Conservation (phyloP, 2,888 invertebrate species). For the Hydriomena furcata region DNA sequence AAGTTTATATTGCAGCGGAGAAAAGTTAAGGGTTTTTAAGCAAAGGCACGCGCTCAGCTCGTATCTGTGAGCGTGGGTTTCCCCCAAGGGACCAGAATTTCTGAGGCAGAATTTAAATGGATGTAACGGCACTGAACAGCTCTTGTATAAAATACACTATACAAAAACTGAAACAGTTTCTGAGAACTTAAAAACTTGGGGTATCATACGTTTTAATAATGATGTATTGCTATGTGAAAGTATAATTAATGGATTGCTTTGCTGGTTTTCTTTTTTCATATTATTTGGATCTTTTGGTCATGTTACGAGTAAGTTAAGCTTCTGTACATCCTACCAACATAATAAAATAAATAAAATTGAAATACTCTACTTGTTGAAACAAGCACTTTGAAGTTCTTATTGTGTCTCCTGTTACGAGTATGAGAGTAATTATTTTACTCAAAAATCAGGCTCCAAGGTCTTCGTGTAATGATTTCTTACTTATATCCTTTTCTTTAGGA, state of each 20-base stretch:
- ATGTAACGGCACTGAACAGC: constrained; percentile 22
- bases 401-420: too few species aligned
- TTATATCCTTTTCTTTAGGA: constrained; percentile 15
- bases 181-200: not conserved
- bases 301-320: too few species aligned
- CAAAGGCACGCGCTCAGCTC: constrained; percentile 30
- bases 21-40: constrained; percentile 31
- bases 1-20: constrained; percentile 32
- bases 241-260: too few species aligned
- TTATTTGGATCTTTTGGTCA: not conserved
- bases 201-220: too few species aligned
- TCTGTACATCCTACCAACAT: too few species aligned
- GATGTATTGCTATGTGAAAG: too few species aligned
- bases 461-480: constrained; percentile 9
- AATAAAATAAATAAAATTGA: too few species aligned
- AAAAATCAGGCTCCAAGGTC: constrained; percentile 8
- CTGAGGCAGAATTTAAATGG: constrained; percentile 31
- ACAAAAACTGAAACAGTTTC: constrained; percentile 1
- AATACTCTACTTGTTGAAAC: too few species aligned
- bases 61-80: constrained; percentile 19
- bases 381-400: too few species aligned
- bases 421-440: too few species aligned
- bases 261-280: not conserved
- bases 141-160: constrained; percentile 17
- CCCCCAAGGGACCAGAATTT: constrained; percentile 26